Conservation (phyloP, 1,140 invertebrate species). For the Manduca sexta region DNA sequence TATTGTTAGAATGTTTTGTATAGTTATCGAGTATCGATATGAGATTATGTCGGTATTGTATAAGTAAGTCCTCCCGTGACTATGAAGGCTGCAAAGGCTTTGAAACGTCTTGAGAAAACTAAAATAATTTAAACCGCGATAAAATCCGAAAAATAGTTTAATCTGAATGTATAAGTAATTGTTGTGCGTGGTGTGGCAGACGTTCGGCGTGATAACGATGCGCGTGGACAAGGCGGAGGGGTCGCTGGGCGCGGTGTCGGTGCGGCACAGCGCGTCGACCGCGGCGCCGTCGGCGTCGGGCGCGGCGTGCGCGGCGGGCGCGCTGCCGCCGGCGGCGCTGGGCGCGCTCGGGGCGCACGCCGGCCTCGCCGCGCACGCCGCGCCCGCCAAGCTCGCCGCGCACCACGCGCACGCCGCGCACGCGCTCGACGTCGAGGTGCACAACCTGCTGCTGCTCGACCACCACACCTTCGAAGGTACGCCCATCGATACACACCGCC, state of each 20-base stretch:
- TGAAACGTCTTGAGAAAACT: no score
- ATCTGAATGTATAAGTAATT: no score
- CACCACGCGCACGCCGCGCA: conserved; percentile 83
- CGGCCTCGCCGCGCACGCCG: conserved; percentile 74
- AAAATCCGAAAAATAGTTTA: no score
- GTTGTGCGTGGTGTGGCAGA: conserved; percentile 72
- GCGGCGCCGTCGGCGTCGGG: conserved; percentile 40
- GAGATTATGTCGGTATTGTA: no score
- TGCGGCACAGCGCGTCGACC: conserved; percentile 73
- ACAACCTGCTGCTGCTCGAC: conserved; percentile 94
- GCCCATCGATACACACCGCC: not conserved
- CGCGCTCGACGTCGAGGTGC: conserved; percentile 92
- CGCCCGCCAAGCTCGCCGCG: conserved; percentile 74
- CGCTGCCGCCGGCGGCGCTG: conserved; percentile 76
- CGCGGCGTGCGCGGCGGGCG: conserved; percentile 32
- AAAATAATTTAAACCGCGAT: no score
- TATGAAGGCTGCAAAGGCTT: no score
- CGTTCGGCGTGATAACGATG: conserved; percentile 95
- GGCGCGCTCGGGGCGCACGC: conserved; percentile 85
- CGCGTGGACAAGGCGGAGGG: conserved; percentile 89
- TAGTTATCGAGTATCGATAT: no score
- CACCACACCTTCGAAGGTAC: conserved; percentile 94
- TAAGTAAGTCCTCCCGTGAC: no score
- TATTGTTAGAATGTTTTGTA: no score
- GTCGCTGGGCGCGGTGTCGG: conserved; percentile 64